Conservation (phyloP, 2,888 invertebrate species). For the Parelbella ahira region DNA sequence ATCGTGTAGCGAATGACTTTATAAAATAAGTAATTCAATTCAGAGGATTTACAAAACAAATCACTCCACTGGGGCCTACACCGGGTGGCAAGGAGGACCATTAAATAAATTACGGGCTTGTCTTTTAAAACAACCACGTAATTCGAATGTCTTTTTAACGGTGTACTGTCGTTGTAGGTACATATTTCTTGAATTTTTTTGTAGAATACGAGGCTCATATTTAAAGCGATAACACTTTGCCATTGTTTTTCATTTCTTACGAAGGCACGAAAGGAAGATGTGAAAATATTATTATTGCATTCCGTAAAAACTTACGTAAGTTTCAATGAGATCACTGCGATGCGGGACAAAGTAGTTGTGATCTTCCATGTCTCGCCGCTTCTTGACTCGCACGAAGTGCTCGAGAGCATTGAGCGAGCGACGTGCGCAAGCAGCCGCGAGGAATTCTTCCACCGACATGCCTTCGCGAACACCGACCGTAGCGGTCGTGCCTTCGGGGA, state of each 20-base stretch:
- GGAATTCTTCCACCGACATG: slow-evolving; percentile 97
- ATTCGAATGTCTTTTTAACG: slow-evolving; percentile 8
- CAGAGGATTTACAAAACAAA: slow-evolving; percentile 36
- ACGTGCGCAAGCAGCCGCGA: slow-evolving; percentile 94
- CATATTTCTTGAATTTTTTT: slow-evolving; percentile 9
- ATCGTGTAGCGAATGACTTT: slow-evolving; percentile 2
- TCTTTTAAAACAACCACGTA: slow-evolving; percentile 35
- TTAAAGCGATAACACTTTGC: too few species aligned
- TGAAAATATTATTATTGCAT: too few species aligned
- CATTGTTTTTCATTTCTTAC: too few species aligned
- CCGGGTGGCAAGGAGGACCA: slow-evolving; percentile 39
- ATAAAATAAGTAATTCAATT: slow-evolving; percentile 30
- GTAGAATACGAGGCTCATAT: background rate
- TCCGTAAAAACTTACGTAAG: slow-evolving; percentile 91
- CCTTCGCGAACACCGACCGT: slow-evolving; percentile 93
- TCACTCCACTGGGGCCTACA: slow-evolving; percentile 34
- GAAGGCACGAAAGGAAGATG: too few species aligned
- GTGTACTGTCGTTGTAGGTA: slow-evolving; percentile 4
- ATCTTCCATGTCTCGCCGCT: slow-evolving; percentile 96
- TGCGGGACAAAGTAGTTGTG: slow-evolving; percentile 98
- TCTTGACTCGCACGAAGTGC: slow-evolving; percentile 97
- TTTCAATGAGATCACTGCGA: slow-evolving; percentile 95
- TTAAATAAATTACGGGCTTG: slow-evolving; percentile 47
- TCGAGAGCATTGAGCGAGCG: slow-evolving; percentile 96
- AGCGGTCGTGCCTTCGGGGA: slow-evolving; percentile 91